Conservation (phyloP, 1,140 invertebrate genomes). For the Chymomyza costata region DNA sequence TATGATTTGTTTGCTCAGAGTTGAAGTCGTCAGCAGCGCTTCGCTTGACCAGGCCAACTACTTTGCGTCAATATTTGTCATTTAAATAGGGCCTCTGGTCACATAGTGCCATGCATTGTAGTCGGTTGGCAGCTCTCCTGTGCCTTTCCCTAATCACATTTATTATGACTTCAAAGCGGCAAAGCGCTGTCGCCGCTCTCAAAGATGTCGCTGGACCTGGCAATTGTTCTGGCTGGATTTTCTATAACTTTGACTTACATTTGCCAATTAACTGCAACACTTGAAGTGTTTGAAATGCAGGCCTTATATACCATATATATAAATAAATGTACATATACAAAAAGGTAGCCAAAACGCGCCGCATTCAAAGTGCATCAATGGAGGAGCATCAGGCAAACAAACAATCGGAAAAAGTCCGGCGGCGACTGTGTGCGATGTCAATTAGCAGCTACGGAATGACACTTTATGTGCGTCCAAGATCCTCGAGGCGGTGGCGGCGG, state of each 20-base stretch:
- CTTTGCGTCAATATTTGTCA: slow-evolving; percentile 62
- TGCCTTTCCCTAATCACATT: slow-evolving; percentile 32
- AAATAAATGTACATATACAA: background rate
- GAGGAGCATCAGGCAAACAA: slow-evolving; percentile 29
- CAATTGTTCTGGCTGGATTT: slow-evolving; percentile 66
- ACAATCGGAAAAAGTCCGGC: slow-evolving; percentile 52
- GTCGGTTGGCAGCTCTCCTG: slow-evolving; percentile 45
- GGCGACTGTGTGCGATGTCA: slow-evolving; percentile 70
- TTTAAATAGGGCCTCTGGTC: slow-evolving; percentile 45
- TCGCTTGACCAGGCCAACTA: slow-evolving; percentile 48
- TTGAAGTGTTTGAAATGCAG: slow-evolving; percentile 59
- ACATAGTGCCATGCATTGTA: slow-evolving; percentile 38
- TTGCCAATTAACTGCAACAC: slow-evolving; percentile 73
- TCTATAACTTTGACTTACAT: slow-evolving; percentile 72
- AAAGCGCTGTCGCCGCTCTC: slow-evolving; percentile 54
- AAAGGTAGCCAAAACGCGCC: slow-evolving; percentile 47
- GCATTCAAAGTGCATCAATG: slow-evolving; percentile 69
- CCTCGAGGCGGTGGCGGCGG: slow-evolving; percentile 19
- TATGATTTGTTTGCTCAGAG: slow-evolving; percentile 65
- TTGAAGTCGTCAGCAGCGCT: slow-evolving; percentile 19
- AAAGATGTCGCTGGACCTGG: too few relatives aligned
- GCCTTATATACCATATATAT: slow-evolving; percentile 48
- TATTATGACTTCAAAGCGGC: slow-evolving; percentile 64
- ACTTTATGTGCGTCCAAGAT: slow-evolving; percentile 71
- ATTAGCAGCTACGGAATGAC: slow-evolving; percentile 74